A percentile compares a stretch with the other conserved stretches of the same genome.
Evolutionary conservation across 2,797 vertebrate species (phyloP).

Genomic region (Cetoscarus ocellatus): DNA sequence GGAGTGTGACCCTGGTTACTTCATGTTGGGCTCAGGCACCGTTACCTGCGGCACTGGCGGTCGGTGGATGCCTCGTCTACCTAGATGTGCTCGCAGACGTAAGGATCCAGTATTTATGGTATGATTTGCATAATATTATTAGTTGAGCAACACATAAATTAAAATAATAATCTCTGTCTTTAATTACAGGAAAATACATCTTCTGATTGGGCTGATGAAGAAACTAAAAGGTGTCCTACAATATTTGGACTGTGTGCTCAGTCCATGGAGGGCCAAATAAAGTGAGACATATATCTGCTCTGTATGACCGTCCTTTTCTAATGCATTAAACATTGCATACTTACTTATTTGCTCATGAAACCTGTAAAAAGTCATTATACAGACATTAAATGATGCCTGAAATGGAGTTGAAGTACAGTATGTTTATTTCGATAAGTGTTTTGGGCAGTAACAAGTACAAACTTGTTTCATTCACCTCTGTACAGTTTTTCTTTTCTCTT

Average conservation of each 20-base stretch:
- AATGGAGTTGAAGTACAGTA: constrained; percentile 79
- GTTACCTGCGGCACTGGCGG: constrained; percentile 58
- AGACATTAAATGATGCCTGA: constrained; percentile 71
- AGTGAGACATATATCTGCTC: not conserved
- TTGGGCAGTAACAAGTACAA: constrained; percentile 78
- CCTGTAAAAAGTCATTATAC: constrained; percentile 24
- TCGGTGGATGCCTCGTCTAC: constrained; percentile 67
- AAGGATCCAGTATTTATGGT: constrained; percentile 20
- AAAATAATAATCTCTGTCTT: not conserved
- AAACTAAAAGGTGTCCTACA: not conserved
- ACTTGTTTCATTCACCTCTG: constrained; percentile 77
- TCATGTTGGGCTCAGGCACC: not conserved
- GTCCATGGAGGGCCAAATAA: too few species aligned
- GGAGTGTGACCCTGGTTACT: constrained; percentile 36
- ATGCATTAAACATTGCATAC: constrained; percentile 5
- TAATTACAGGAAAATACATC: not conserved
- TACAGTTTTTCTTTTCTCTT: constrained; percentile 60
- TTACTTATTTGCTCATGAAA: constrained; percentile 21
- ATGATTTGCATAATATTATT: not conserved
- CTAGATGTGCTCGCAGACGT: constrained; percentile 51
- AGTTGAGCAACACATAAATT: not conserved
- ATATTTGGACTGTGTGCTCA: not conserved
- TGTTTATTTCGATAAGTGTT: constrained; percentile 82
- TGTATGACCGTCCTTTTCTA: constrained; percentile 12
- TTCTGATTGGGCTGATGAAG: not conserved